Base-by-base conservation (phyloP, 92 coral and sea anemone species). In the Parazoanthus atlanticus region DNA sequence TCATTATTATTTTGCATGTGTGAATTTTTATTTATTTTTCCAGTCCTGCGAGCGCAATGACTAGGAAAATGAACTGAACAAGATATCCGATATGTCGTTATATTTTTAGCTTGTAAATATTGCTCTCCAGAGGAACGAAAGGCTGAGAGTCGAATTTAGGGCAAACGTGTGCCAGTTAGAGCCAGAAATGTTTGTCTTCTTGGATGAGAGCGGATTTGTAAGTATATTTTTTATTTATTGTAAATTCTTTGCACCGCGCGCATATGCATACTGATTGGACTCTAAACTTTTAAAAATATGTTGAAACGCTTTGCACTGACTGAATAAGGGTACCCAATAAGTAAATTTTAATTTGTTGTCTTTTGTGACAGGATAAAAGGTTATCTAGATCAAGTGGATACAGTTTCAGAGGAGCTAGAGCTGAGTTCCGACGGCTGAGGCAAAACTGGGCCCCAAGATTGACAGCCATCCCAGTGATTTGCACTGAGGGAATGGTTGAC, bases 401-500 rank as follows among this genome's bases (percentile, higher is more conserved):
- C 74, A 69, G 11, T 25, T 25, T 69, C 31, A 69, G 25, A 23
- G 74, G 74, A 69, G 29, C 25, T 23, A 69, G 74, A 69, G 74
- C 74, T 40, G 43, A 40, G 43, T 40, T 40, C 43, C 43, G 43
- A 40, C 43, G 43, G 43, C 43, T 40, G 43, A 69, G 74, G 25
- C 11, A 69, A 30, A 21, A 21, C 74, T 69, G 74, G 74, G 34
- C 29, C 11, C 74, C 31, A 26, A 1, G 74, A 26, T 26, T 74
- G 21, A 74, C 78, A 26, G 43, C 78, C 78, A 74, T 74, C 40
- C 40, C 78, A 15, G 78, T 74, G 21, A 13, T 74, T 74, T 74
- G 78, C 40, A 74, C 78, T 19, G 78, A 74, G 38, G 78, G 78
- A 33, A 30, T 74, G 36, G 38, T 74, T 74, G 78, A 74, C 78